These are phyloP conservation scores for Taxidea taxus DNA, from an alignment of 2,113 vertebrate genomes.

Conservation along the genomic window DNA sequence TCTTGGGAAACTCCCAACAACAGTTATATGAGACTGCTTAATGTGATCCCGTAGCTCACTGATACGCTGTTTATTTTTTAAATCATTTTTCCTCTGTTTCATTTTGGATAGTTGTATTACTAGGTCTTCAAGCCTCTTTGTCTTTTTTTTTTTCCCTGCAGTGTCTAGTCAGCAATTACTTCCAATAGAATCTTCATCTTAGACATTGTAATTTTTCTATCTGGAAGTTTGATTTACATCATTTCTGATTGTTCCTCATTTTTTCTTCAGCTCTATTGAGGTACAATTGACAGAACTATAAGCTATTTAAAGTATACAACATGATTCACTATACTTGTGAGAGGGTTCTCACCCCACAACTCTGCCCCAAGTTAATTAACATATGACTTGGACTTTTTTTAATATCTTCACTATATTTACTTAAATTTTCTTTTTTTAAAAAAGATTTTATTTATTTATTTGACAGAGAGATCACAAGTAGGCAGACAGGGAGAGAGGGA, in stretches of 20 bases:
- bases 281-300: background rate
- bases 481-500: too few species aligned
- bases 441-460: too few species aligned
- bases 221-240: background rate
- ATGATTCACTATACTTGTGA: background rate
- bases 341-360: background rate
- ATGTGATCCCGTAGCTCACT: background rate
- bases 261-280: background rate
- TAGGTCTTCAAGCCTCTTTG: background rate
- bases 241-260: background rate
- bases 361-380: background rate
- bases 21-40: background rate
- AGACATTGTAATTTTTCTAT: background rate
- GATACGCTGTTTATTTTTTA: background rate
- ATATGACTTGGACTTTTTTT: background rate
- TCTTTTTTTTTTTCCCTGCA: background rate
- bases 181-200: background rate
- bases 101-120: background rate
- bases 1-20: background rate
- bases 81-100: background rate
- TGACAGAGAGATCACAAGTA: too few species aligned
- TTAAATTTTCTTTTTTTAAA: background rate
- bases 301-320: background rate
- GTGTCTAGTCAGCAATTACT: background rate
- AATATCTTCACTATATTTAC: background rate